These are phyloP conservation scores for Patella depressa DNA, from an alignment of 2,888 invertebrate genomes.

Conservation along the genomic window DNA sequence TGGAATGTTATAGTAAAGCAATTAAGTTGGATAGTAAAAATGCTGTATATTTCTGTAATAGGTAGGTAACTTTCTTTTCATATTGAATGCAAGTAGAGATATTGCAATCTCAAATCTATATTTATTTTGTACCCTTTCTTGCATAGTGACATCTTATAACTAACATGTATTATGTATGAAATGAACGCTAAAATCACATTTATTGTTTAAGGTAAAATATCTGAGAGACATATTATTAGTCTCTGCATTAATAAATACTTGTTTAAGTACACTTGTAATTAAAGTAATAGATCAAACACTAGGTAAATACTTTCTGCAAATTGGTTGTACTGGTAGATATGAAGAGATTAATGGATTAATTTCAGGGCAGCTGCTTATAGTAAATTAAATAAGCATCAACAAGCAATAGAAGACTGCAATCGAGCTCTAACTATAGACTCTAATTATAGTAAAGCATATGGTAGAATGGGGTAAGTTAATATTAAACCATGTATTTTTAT, in stretches of 20 bases:
- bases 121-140: too few species aligned
- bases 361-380: conserved; percentile 92
- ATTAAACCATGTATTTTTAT: not conserved
- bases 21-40: conserved; percentile 89
- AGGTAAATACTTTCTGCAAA: too few species aligned
- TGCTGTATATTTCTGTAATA: conserved; percentile 96
- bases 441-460: conserved; percentile 94
- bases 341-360: too few species aligned
- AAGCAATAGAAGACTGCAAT: conserved; percentile 91
- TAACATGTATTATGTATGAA: too few species aligned
- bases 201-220: not conserved
- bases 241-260: too few species aligned
- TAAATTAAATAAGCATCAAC: conserved; percentile 86
- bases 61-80: conserved; percentile 61
- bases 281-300: too few species aligned
- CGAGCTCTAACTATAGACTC: conserved; percentile 90
- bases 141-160: too few species aligned
- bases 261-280: too few species aligned
- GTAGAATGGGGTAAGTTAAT: conserved; percentile 81
- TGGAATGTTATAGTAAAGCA: conserved; percentile 88
- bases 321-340: too few species aligned
- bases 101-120: too few species aligned
- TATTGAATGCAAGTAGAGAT: not conserved
- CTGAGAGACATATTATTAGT: too few species aligned
- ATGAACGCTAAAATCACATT: too few species aligned